phyloP scores from a whole-genome alignment of 2,113 vertebrate species.

The Cyanoderma ruficeps region DNA sequence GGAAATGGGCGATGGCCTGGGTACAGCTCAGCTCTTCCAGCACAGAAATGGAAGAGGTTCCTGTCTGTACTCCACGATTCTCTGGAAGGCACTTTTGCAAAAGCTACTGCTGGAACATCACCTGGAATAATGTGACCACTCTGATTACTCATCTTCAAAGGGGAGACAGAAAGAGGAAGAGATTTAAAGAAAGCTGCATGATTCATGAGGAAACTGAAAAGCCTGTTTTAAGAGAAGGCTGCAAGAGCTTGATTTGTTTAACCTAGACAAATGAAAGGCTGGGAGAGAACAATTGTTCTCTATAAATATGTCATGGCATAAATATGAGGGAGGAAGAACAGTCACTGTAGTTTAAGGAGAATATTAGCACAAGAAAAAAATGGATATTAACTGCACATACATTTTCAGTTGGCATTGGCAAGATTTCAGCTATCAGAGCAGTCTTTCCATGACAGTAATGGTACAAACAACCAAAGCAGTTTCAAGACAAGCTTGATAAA shows the following conservation, averaged over 20 bases:
- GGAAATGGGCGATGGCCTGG: not conserved
- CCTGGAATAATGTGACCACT: not conserved
- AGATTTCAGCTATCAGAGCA: not conserved
- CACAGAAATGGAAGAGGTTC: not conserved
- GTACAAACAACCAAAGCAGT: slow-evolving; percentile 4
- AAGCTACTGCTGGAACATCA: not conserved
- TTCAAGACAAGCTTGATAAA: slow-evolving; percentile 10
- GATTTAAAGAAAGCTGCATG: not conserved
- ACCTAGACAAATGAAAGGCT: slow-evolving; percentile 54
- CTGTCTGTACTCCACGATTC: not conserved
- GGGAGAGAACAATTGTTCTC: slow-evolving; percentile 49
- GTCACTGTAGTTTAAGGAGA: slow-evolving; percentile 44
- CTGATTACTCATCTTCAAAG: not conserved
- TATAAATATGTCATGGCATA: slow-evolving; percentile 44
- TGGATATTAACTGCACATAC: slow-evolving; percentile 11
- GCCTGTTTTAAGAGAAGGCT: not conserved
- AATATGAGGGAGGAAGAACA: slow-evolving; percentile 50
- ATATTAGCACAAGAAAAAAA: slow-evolving; percentile 21
- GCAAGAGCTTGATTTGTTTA: slow-evolving; percentile 50
- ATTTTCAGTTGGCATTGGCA: not conserved
- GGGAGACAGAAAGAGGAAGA: not conserved
- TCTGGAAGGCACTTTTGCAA: not conserved
- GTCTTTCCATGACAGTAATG: not conserved
- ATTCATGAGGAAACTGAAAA: not conserved
- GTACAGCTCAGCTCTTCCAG: not conserved